phyloP scores from a whole-genome alignment of 2,888 invertebrate genomes.

The Xestia xanthographa region DNA sequence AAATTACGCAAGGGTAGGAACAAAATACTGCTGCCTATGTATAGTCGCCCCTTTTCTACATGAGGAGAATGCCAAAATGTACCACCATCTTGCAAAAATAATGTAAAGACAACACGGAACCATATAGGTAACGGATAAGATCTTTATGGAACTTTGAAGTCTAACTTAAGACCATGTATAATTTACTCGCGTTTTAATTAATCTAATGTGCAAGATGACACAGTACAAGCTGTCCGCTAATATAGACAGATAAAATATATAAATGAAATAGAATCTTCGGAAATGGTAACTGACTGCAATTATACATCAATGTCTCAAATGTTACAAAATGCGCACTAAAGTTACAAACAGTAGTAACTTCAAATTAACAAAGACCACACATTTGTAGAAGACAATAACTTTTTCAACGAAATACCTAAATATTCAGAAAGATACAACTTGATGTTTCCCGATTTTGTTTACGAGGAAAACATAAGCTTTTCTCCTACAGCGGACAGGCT shows the following conservation, averaged over 20 bases:
- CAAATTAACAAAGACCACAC: neutral
- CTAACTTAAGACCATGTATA: neutral
- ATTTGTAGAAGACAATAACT: neutral
- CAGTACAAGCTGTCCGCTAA: neutral
- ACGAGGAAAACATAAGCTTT: slow-evolving; percentile 28
- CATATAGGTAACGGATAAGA: neutral
- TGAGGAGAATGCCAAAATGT: slow-evolving; percentile 29
- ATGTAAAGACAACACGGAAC: neutral
- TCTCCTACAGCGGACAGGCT: slow-evolving; percentile 19
- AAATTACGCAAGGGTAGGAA: slow-evolving; percentile 41
- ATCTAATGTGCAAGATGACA: neutral
- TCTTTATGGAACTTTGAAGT: neutral
- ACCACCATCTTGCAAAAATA: neutral
- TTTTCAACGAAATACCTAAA: neutral
- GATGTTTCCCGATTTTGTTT: slow-evolving; percentile 23
- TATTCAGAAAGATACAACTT: neutral
- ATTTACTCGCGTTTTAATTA: neutral
- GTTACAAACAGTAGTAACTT: neutral
- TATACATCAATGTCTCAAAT: neutral
- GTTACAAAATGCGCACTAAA: neutral
- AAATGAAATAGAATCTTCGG: neutral
- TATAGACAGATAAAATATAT: neutral
- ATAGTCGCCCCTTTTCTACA: slow-evolving; percentile 21
- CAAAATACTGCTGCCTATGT: slow-evolving; percentile 9
- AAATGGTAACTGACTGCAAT: neutral